Conservation (phyloP, 2,113 vertebrate genomes). For the Centropristis striata region DNA sequence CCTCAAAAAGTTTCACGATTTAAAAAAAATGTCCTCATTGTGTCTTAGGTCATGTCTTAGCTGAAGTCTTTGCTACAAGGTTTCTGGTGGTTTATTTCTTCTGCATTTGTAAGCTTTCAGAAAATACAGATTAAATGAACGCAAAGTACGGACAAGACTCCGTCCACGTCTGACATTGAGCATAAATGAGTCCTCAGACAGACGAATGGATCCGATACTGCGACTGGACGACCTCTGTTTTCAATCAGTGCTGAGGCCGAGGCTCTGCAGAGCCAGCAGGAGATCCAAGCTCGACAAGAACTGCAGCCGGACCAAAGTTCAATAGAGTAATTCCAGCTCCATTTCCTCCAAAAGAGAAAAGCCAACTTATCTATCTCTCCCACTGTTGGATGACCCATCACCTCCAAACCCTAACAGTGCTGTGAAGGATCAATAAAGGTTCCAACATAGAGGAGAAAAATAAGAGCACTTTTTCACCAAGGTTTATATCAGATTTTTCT, state of each 20-base stretch:
- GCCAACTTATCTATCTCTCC: constrained; percentile 55
- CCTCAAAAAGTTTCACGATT: no score
- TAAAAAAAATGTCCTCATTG: no score
- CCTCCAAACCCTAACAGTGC: constrained; percentile 46
- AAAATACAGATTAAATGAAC: no score
- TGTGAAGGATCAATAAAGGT: constrained; percentile 58
- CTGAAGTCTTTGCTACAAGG: no score
- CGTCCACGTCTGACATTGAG: no score
- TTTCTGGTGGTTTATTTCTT: no score
- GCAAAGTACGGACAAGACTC: no score
- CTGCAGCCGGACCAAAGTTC: constrained; percentile 37
- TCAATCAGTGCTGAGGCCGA: constrained; percentile 20
- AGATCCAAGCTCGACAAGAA: constrained; percentile 27
- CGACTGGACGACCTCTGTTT: constrained; percentile 7
- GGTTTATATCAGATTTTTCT: neutral
- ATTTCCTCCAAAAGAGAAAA: constrained; percentile 59
- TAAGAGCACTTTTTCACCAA: neutral
- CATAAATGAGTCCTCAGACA: neutral
- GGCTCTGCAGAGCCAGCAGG: constrained; percentile 6
- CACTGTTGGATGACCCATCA: constrained; percentile 34
- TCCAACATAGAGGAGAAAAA: constrained; percentile 9
- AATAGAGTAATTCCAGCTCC: constrained; percentile 66
- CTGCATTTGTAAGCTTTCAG: no score
- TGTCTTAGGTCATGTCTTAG: no score
- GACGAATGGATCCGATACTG: neutral